Percentiles rank a stretch among this genome's conserved stretches.
Evolutionary conservation across 2,888 invertebrate species (phyloP).

Genomic region (Meliscaeva auricollis): DNA sequence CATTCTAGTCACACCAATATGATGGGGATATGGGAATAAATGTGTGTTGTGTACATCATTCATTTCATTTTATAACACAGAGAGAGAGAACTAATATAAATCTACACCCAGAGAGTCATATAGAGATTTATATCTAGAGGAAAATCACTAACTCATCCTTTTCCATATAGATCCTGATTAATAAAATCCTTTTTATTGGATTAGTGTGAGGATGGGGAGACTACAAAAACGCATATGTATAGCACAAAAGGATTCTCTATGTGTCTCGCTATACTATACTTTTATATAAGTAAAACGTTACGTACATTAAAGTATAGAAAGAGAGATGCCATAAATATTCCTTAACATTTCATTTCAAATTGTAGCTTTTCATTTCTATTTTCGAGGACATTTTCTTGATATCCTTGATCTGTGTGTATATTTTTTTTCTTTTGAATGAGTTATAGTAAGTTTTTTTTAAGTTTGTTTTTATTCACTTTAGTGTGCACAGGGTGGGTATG

Average conservation of each 20-base stretch:
- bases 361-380: constrained; percentile 23
- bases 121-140: not conserved
- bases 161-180: constrained; percentile 61
- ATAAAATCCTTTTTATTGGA: constrained; percentile 74
- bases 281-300: too few species aligned
- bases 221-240: not conserved
- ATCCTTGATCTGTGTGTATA: constrained; percentile 53
- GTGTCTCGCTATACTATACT: not conserved
- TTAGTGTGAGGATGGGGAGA: constrained; percentile 41
- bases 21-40: not conserved
- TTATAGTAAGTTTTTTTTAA: not conserved
- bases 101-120: constrained; percentile 12
- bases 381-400: constrained; percentile 43
- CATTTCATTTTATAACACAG: constrained; percentile 66
- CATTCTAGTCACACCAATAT: constrained; percentile 64
- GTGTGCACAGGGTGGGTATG: not conserved
- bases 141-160: constrained; percentile 22
- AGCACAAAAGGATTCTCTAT: constrained; percentile 43
- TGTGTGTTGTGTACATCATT: constrained; percentile 35
- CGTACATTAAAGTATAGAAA: not conserved
- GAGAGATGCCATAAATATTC: constrained; percentile 69
- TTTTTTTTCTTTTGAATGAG: constrained; percentile 37
- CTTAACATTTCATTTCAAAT: constrained; percentile 64
- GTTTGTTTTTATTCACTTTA: not conserved
- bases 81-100: constrained; percentile 24